A percentile compares a stretch with the other conserved stretches of the same genome.
Evolutionary conservation across 2,888 invertebrate species (phyloP).

Genomic region (Icerya purchasi): DNA sequence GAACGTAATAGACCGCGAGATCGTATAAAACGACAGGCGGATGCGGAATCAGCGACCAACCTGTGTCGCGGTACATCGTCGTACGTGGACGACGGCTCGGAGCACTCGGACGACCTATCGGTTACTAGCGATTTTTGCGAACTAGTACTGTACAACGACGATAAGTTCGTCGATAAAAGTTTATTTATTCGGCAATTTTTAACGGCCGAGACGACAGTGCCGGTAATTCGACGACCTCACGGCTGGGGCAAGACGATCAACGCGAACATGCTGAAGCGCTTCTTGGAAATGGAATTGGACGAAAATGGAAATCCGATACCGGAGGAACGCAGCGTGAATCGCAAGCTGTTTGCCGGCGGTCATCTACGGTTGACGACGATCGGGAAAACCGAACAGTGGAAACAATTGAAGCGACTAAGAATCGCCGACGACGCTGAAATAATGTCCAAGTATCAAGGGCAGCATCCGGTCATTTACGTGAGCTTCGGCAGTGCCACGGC

Average conservation of each 20-base stretch:
- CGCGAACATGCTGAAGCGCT: not conserved
- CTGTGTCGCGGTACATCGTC: not conserved
- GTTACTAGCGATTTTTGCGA: not conserved
- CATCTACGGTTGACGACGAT: not conserved
- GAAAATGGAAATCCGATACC: not conserved
- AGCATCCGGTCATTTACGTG: not conserved
- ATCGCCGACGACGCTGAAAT: not conserved
- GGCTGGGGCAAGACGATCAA: not conserved
- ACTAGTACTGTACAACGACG: not conserved
- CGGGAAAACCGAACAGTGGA: not conserved
- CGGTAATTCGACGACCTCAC: not conserved
- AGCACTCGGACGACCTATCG: not conserved
- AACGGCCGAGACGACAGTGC: not conserved
- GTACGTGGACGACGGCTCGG: too few relatives aligned
- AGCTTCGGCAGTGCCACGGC: not conserved
- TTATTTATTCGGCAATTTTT: not conserved
- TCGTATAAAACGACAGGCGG: not conserved
- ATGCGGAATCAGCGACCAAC: not conserved
- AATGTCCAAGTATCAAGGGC: not conserved
- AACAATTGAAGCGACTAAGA: not conserved
- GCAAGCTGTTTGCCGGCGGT: not conserved
- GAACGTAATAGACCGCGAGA: too few relatives aligned
- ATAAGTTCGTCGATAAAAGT: not conserved
- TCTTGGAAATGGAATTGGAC: not conserved
- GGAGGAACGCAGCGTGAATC: not conserved